Base-by-base conservation (phyloP, 2,797 vertebrate genomes). In the Thamnophis elegans region DNA sequence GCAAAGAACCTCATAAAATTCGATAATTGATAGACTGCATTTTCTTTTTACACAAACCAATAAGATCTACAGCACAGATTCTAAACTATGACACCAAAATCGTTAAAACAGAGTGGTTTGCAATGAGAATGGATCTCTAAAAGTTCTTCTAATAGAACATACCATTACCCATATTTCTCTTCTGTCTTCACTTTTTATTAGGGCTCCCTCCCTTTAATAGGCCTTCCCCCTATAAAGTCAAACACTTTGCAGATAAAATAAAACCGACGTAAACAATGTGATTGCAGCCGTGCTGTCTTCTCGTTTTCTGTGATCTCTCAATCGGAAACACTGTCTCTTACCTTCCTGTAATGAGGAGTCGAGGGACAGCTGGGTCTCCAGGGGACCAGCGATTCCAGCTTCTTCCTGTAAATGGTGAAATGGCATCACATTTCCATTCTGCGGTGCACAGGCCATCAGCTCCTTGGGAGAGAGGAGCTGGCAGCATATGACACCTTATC, bases 311-410 rank as follows among this genome's bases (percentile, higher is more conserved):
- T 91, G 88, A 87, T 92, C 90, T n/a, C 0, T 87, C 93, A 87
- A 6, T 0, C 2, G 26, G 58, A 92, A 68, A 54, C 20, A 0
- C 0, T 5, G 42, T 87, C 91, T 94, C 85, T 47, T 94, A 59
- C 32, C 47, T 91, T 47, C 53, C 92, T 55, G 2, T 95, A 95
- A 96, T 87, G 94, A 96, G 94, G 0, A 0, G 0, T 0, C 60
- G 14, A 92, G 96, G 94, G 92, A 94, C 93, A 36, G 87, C 91
- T 28, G 88, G 60, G 68, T 95, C 93, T 95, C 93, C 62, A 88
- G 88, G 55, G 85, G 16, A 87, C 0, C 0, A 73, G 32, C 32
- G 62, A 47, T 92, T 91, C 87, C 73, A 65, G 78, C 51, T 55
- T 55, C 87, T 82, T 62, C 90, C 12, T 13, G 20, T 87, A 26